These are phyloP conservation scores for Melanocharis versteri DNA, from an alignment of 2,113 vertebrate genomes.

Conservation along the genomic window DNA sequence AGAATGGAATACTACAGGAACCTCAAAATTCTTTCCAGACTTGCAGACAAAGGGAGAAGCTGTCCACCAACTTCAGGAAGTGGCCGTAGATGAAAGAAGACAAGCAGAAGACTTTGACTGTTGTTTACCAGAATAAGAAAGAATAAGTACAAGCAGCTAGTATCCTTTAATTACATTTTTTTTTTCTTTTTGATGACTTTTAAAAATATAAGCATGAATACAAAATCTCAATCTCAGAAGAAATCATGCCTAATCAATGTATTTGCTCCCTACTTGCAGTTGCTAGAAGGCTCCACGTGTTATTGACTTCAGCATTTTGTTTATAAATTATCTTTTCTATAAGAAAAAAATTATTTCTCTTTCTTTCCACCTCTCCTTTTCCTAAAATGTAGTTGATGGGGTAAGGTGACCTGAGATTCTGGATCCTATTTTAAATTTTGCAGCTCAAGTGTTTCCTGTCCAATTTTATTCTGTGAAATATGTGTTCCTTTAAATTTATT, in stretches of 20 bases:
- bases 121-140: neutral
- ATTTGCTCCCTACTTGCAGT: neutral
- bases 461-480: neutral
- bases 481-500: neutral
- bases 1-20: neutral
- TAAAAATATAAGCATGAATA: neutral
- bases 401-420: neutral
- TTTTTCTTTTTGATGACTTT: neutral
- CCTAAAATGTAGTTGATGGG: accelerated
- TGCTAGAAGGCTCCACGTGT: neutral
- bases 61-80: neutral
- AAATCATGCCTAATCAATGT: neutral
- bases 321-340: neutral
- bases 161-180: neutral
- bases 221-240: neutral
- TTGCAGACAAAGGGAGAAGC: neutral
- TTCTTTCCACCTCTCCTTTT: neutral
- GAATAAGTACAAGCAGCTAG: neutral
- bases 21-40: neutral
- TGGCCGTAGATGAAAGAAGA: neutral
- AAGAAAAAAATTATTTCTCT: neutral
- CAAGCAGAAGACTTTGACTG: neutral
- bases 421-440: neutral
- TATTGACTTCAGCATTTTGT: neutral
- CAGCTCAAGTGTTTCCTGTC: neutral